phyloP scores from a whole-genome alignment of 2,888 invertebrate species.

The Caradrina clavipalpis region DNA sequence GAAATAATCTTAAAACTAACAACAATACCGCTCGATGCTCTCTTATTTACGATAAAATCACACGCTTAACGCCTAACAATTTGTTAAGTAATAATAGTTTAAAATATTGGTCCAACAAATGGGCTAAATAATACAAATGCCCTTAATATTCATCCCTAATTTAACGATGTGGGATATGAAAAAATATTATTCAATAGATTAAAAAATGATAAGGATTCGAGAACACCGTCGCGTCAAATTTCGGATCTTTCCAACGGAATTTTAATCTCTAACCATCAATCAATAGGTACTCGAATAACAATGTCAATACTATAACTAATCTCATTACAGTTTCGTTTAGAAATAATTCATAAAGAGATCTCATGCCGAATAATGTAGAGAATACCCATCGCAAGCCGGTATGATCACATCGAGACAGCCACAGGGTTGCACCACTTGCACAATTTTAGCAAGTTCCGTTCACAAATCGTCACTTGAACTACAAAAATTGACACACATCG shows the following conservation, averaged over 20 bases:
- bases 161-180: conserved; percentile 91
- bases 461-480: conserved; percentile 78
- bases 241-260: conserved; percentile 85
- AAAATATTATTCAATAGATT: conserved; percentile 91
- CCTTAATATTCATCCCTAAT: conserved; percentile 91
- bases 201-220: conserved; percentile 90
- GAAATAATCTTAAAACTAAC: conserved; percentile 89
- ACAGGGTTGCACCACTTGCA: conserved; percentile 82
- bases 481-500: conserved; percentile 86
- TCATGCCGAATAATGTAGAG: conserved; percentile 82
- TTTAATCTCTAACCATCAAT: conserved; percentile 86
- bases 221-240: conserved; percentile 85
- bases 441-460: conserved; percentile 79
- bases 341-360: conserved; percentile 88
- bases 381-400: conserved; percentile 79
- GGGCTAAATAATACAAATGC: conserved; percentile 91
- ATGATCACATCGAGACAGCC: conserved; percentile 88
- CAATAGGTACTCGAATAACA: conserved; percentile 90
- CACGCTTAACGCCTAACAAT: conserved; percentile 91
- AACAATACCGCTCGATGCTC: conserved; percentile 90
- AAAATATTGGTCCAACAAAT: conserved; percentile 91
- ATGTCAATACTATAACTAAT: conserved; percentile 91
- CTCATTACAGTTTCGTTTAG: conserved; percentile 89
- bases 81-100: conserved; percentile 91
- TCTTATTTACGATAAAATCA: conserved; percentile 90